Conservation (phyloP, 2,113 vertebrate genomes). For the Oriolus oriolus region DNA sequence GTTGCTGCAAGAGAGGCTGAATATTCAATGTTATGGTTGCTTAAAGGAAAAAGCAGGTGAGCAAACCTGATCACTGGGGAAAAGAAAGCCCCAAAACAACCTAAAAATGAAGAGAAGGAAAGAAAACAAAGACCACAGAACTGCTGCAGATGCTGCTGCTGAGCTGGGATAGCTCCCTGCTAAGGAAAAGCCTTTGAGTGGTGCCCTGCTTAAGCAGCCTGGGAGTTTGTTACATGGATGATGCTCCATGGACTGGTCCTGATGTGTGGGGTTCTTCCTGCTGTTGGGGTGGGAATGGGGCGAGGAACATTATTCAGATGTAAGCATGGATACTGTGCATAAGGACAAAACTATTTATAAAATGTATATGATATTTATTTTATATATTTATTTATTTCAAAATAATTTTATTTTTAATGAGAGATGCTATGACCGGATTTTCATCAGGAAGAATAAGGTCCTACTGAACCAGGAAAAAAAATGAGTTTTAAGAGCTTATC, state of each 20-base stretch:
- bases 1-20: constrained; percentile 36
- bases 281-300: constrained; percentile 56
- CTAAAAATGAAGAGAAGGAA: constrained; percentile 26
- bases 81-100: not conserved
- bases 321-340: constrained; percentile 91
- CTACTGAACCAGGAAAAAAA: constrained; percentile 74
- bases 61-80: not conserved
- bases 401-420: constrained; percentile 87
- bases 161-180: constrained; percentile 7
- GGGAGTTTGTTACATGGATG: constrained; percentile 38
- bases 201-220: constrained; percentile 51
- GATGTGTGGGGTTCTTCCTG: constrained; percentile 76
- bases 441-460: constrained; percentile 79
- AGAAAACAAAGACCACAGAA: constrained; percentile 43
- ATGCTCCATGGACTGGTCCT: constrained; percentile 67
- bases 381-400: constrained; percentile 99
- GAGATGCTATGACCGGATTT: constrained; percentile 80
- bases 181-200: not conserved
- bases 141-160: constrained; percentile 51
- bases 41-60: not conserved
- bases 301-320: constrained; percentile 81
- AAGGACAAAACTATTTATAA: constrained; percentile 98
- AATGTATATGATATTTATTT: constrained; percentile 99
- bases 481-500: constrained; percentile 76
- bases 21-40: not conserved